Evolutionary conservation across 2,888 invertebrate species (phyloP), one percentile per base, ranked within the genome.

Genomic region (Mesorhabditis sp.): DNA sequence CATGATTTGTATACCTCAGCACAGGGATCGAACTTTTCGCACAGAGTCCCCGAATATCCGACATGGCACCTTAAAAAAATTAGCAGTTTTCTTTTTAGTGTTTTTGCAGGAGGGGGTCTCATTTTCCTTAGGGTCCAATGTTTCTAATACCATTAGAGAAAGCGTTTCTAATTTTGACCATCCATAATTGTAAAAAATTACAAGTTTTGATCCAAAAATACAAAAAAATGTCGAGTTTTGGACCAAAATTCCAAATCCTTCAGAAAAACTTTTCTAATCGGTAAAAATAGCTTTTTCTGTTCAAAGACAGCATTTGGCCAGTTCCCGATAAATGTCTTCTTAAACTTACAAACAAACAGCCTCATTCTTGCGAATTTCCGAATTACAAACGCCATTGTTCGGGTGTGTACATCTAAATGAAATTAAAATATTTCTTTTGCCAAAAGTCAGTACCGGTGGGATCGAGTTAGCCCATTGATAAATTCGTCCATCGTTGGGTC

Each of bases 1-100:
- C n/a, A 50, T 13, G n/a, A 50, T 13, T 13, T 13, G n/a, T n/a
- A 10, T n/a, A 50, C 58, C 58, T 50, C 58, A 50, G 58, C 58
- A 50, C 58, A 50, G 7, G 58, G 58, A 50, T 50, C 58, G n/a
- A 50, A 50, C n/a, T 50, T 50, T n/a, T 50, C 58, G 58, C 58
- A 50, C 1, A 13, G 7, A 1, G 58, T 50, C n/a, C 58, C 58
- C 58, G 58, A 13, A 2, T 50, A 50, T 10, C 58, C 58, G n/a
- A n/a, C 10, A 50, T 50, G 7, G n/a, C 58, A 50, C 7, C 58
- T 50, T 13, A 50, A 50, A 50, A 13, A 50, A 28, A 28, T 28
- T 28, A 28, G 28, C 28, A 28, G 28, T 28, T 28, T 28, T 28
- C 28, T 28, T 28, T 28, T 28, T 28, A 28, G 28, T 28, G 28